These are phyloP conservation scores for Sebastes goodei DNA, from an alignment of 2,797 vertebrate species.

Conservation along the genomic window DNA sequence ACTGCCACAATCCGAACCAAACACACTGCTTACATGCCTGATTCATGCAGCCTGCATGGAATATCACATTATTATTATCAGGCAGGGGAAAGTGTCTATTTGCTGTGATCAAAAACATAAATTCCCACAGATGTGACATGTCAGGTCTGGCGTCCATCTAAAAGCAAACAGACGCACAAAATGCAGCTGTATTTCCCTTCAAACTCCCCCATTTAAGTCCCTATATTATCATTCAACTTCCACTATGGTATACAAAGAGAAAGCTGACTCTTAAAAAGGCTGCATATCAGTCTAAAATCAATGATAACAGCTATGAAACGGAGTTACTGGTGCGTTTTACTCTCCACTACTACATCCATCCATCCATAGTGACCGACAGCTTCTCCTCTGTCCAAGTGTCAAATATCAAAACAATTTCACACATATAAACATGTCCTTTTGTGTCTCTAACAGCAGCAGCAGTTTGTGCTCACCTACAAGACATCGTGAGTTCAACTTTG, in stretches of 20 bases:
- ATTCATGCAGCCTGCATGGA: neutral
- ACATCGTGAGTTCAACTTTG: constrained; percentile 95
- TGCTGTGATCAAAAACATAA: neutral
- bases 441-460: neutral
- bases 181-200: neutral
- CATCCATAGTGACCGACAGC: neutral
- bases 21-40: neutral
- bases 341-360: neutral
- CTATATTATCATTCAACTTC: neutral
- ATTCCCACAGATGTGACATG: neutral
- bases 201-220: neutral
- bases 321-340: neutral
- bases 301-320: neutral
- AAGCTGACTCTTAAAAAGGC: rapidly evolving
- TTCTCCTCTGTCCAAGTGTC: neutral
- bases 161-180: neutral
- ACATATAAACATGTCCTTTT: neutral
- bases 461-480: constrained; percentile 89
- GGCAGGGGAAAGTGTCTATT: too few species aligned
- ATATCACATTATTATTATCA: neutral
- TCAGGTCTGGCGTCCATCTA: neutral
- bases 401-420: neutral
- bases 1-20: neutral
- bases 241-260: neutral
- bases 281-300: rapidly evolving